These are phyloP conservation scores for Chondrilla cf. caribensis DNA, from an alignment of 37 sponge, comb jelly and placozoan genomes.

Conservation along the genomic window DNA sequence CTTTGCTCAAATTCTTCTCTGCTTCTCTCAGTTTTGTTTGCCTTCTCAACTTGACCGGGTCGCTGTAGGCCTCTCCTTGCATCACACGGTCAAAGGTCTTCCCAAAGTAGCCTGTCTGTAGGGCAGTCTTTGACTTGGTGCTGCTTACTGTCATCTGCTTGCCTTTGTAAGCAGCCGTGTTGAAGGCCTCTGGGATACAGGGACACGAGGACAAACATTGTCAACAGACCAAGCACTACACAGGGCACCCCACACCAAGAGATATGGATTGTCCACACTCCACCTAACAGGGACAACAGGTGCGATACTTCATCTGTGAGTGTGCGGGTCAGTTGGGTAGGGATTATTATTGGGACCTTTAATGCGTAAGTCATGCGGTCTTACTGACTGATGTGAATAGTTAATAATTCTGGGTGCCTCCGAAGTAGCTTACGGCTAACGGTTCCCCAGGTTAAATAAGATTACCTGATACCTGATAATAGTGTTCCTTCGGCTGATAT, in stretches of 20 bases:
- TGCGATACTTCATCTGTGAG: too few relatives aligned
- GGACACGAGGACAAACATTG: too few relatives aligned
- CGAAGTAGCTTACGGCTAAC: too few relatives aligned
- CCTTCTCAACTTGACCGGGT: constrained; percentile 67
- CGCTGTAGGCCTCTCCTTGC: constrained; percentile 86
- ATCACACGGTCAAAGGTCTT: constrained; percentile 63
- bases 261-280: not conserved
- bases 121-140: constrained; percentile 52
- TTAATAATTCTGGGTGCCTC: too few relatives aligned
- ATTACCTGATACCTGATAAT: too few relatives aligned
- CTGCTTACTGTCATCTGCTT: constrained; percentile 68
- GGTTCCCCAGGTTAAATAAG: too few relatives aligned
- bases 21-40: constrained; percentile 56
- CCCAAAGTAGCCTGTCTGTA: constrained; percentile 81
- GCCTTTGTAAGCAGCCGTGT: constrained; percentile 61
- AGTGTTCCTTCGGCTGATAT: too few relatives aligned
- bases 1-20: constrained; percentile 72
- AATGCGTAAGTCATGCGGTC: too few relatives aligned
- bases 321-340: too few relatives aligned
- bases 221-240: not conserved
- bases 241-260: not conserved
- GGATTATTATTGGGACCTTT: too few relatives aligned
- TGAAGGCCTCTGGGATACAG: constrained; percentile 61
- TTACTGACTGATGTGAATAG: too few relatives aligned
- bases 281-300: not conserved